A percentile compares a stretch with the other conserved stretches of the same genome.
These are phyloP conservation scores for Sapajus apella DNA, from an alignment of 2,113 vertebrate species.

Conservation along the genomic window DNA sequence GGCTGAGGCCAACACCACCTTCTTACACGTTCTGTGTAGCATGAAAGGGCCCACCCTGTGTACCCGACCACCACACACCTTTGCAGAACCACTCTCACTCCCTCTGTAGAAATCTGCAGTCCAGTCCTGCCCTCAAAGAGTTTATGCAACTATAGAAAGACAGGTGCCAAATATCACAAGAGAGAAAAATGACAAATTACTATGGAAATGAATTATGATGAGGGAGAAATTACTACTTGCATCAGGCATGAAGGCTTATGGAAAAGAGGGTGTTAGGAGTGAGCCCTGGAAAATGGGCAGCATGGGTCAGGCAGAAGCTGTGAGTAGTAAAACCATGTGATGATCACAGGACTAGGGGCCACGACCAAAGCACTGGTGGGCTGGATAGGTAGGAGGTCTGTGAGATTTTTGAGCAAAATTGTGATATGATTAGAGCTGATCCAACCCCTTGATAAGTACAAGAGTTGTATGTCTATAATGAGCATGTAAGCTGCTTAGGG, in stretches of 20 bases:
- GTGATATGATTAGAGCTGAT: background rate
- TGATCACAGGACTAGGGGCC: background rate
- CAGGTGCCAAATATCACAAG: background rate
- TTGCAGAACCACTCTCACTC: background rate
- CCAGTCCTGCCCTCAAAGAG: background rate
- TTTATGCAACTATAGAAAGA: background rate
- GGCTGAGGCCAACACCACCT: background rate
- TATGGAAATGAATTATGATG: background rate
- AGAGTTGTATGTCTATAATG: background rate
- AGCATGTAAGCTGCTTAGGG: rapidly evolving
- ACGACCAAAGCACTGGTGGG: background rate
- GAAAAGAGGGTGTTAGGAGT: background rate
- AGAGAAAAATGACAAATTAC: background rate
- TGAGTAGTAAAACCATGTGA: background rate
- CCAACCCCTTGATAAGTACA: background rate
- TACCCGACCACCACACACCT: too few species aligned
- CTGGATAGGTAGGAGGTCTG: background rate
- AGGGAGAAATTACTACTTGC: background rate
- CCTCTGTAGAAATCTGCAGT: background rate
- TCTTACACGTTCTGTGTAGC: background rate
- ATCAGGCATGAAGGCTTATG: too few species aligned
- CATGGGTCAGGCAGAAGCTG: background rate
- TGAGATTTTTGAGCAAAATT: background rate
- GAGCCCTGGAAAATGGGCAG: background rate
- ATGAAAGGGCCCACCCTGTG: too few species aligned